These are phyloP conservation scores for Bos taurus DNA, from an alignment of 2,113 vertebrate genomes.

Conservation along the genomic window ARS-UCD2.0 NC_037356.1:49653001-49653500, in stretches of 20 bases:
- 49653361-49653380: accelerated
- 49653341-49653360: accelerated
- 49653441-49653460: accelerated
- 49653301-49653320: background rate
- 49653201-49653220: accelerated
- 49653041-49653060: accelerated
- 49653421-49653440: accelerated
- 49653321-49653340: accelerated
- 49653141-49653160: background rate
- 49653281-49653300: accelerated
- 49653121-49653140: accelerated
- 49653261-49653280: background rate
- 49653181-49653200: background rate
- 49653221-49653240: accelerated
- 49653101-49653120: background rate
- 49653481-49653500: background rate
- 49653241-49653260: accelerated
- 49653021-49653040: background rate
- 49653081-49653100: background rate
- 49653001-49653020: accelerated
- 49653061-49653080: accelerated
- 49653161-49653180: too few species aligned
- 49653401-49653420: too few species aligned
- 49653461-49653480: accelerated
- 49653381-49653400: accelerated